phyloP scores from a whole-genome alignment of 1,140 invertebrate genomes.

The Drosophila ficusphila region DNA sequence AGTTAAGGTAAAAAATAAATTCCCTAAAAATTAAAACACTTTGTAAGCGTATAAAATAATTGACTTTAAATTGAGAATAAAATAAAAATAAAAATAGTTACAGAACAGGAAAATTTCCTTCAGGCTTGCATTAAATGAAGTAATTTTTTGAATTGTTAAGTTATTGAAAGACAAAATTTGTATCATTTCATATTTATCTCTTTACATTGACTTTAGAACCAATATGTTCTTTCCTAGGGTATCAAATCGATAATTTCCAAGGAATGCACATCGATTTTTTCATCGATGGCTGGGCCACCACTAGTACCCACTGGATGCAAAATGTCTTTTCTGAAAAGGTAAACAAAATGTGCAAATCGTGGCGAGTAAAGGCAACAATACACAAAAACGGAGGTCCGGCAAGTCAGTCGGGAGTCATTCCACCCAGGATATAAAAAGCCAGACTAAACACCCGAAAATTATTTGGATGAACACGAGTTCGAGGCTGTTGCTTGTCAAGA shows the following conservation, averaged over 20 bases:
- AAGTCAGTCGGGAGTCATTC: not conserved
- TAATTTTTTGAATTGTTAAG: too few species aligned
- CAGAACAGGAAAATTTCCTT: too few species aligned
- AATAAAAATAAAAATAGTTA: too few species aligned
- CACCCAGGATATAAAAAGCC: not conserved
- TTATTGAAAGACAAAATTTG: too few species aligned
- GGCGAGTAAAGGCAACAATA: slow-evolving; percentile 10
- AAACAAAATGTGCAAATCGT: slow-evolving; percentile 53
- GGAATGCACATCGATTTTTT: not conserved
- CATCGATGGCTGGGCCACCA: slow-evolving; percentile 26
- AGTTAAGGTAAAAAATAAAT: too few species aligned
- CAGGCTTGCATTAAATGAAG: too few species aligned
- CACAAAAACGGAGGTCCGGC: not conserved
- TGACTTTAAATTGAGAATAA: too few species aligned
- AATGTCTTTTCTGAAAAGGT: slow-evolving; percentile 49
- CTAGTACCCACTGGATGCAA: slow-evolving; percentile 40
- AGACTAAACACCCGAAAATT: not conserved
- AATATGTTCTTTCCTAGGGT: not conserved
- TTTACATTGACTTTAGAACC: not conserved
- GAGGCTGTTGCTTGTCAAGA: slow-evolving; percentile 60
- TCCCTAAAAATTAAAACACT: too few species aligned
- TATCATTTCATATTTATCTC: too few species aligned
- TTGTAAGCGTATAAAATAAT: too few species aligned
- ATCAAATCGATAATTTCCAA: slow-evolving; percentile 1
- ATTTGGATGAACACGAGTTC: slow-evolving; percentile 8